Base-by-base conservation (phyloP, 2,888 invertebrate species). In the Dysmachus trigonus region DNA sequence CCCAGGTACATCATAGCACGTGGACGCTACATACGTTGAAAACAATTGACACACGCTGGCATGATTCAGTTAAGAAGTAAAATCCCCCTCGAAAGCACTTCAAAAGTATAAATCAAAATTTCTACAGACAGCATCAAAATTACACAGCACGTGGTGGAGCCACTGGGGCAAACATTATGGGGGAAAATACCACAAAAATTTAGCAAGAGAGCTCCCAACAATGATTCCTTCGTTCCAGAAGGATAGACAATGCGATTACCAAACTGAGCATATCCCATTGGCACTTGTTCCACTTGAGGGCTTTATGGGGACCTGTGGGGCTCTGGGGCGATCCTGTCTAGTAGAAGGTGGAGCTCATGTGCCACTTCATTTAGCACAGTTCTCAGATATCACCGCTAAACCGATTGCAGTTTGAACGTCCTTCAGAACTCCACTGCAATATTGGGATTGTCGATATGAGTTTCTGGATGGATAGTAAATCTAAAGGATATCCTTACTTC, bases 361-460 rank as follows among this genome's bases (percentile, higher is more conserved):
- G 38, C 22, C 76, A 76, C 76, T 33, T 76, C 76, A 76, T 76
- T 76, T 76, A 35, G 13, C 38, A 35, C 35, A 76, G 38, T 76
- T 41, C 76, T 35, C 76, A 76, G 76, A 1, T 76, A 76, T 35
- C 18, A 31, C 8, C 38, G 4, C 8, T 38, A 22, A 27, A 41
- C 76, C 18, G 22, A 38, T 8, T 38, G 35, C 73, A 31, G 33
- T 31, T 18, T 73, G 73, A 6, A 8, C 27, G 62, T 27, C 18
- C n/a, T n/a, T n/a, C n/a, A n/a, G n/a, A n/a, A n/a, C 33, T 33
- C 76, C 13, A 22, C 22, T 18, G 22, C 22, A 77, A 30, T 27
- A 10, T 30, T 30, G 7, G 13, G 77, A 15, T 47, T 27, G 77
- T 77, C 77, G 30, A 47, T 51, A 77, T 51, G 35, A 15, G 47